Conservation (phyloP, 1,140 invertebrate species). For the Zaprionus taronus region DNA sequence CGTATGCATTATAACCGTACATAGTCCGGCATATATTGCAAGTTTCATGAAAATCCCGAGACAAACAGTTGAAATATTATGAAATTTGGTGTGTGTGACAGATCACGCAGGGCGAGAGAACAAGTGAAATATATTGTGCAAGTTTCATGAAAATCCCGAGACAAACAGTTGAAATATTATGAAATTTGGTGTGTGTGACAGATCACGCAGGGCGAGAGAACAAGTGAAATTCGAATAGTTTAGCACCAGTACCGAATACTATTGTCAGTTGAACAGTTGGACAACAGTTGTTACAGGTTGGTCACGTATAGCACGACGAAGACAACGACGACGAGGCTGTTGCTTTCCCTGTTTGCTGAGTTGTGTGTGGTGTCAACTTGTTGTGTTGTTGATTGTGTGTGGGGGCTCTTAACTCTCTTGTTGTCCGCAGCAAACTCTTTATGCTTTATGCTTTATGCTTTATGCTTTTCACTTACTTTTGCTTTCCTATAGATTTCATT, state of each 20-base stretch:
- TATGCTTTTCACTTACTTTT: slow-evolving; percentile 70
- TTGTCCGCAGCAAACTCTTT: slow-evolving; percentile 25
- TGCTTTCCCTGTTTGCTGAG: slow-evolving; percentile 51
- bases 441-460: no score
- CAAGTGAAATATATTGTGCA: no score
- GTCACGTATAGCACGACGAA: slow-evolving; percentile 70
- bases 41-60: no score
- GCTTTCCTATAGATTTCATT: slow-evolving; percentile 70
- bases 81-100: no score
- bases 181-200: slow-evolving; percentile 23
- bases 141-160: slow-evolving; percentile 4
- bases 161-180: slow-evolving; percentile 9
- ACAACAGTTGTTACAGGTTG: slow-evolving; percentile 14
- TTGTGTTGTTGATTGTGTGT: slow-evolving; percentile 14
- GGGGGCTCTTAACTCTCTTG: slow-evolving; percentile 44
- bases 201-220: slow-evolving; percentile 1
- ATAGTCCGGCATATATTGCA: no score
- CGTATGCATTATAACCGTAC: no score
- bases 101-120: no score
- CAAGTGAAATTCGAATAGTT: slow-evolving; percentile 2
- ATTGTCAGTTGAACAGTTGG: background rate
- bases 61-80: no score
- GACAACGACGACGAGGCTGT: background rate
- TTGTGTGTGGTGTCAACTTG: slow-evolving; percentile 30
- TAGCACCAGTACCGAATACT: no score